Percentiles rank a stretch among this genome's conserved stretches.
phyloP scores from a whole-genome alignment of 2,113 vertebrate genomes.

The Campylomormyrus tamandua region DNA sequence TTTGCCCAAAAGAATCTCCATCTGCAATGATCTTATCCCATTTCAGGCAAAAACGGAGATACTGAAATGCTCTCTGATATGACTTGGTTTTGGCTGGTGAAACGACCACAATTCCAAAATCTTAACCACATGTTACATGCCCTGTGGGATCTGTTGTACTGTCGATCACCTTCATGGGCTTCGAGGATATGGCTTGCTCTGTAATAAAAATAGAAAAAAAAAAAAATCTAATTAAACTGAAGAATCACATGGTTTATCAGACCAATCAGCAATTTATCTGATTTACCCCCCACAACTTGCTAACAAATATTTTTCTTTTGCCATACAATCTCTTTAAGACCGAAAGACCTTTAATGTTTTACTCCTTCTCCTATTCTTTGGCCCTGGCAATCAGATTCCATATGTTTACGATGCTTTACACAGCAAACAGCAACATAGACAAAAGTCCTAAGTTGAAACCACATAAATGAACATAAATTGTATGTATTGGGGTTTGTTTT shows the following conservation, averaged over 20 bases:
- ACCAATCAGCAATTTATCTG: conserved; percentile 42
- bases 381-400: not conserved
- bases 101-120: conserved; percentile 47
- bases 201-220: conserved; percentile 18
- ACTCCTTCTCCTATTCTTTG: not conserved
- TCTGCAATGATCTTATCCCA: conserved; percentile 41
- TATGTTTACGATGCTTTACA: not conserved
- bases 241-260: conserved; percentile 44
- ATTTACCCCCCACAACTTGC: conserved; percentile 30
- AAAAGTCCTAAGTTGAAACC: not conserved
- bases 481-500: not conserved
- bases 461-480: not conserved
- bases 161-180: conserved; percentile 54
- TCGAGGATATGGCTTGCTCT: conserved; percentile 3
- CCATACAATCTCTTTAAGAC: conserved; percentile 18
- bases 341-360: not conserved
- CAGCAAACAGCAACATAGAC: not conserved
- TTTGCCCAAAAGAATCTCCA: conserved; percentile 25
- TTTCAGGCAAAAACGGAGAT: conserved; percentile 41
- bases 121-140: conserved; percentile 53
- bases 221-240: conserved; percentile 42
- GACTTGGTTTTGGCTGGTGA: conserved; percentile 46
- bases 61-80: conserved; percentile 28
- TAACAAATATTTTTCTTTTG: conserved; percentile 36
- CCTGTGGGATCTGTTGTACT: conserved; percentile 55